Percentiles rank a stretch among this genome's conserved stretches.
Conservation (phyloP, 2,797 vertebrate species). For the Paratrypauchen microcephalus region DNA sequence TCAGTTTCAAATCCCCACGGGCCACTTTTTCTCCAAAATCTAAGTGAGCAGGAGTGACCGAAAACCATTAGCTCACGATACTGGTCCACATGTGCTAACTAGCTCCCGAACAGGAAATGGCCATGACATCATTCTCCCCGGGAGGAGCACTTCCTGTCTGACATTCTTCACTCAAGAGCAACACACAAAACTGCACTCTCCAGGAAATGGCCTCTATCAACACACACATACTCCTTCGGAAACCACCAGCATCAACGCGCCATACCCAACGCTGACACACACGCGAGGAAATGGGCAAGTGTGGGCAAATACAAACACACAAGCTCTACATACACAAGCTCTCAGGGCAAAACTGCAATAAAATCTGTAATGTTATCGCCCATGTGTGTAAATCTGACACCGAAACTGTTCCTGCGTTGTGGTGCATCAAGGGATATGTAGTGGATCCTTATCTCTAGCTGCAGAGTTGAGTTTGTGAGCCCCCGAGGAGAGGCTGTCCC, state of each 20-base stretch:
- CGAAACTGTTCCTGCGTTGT: conserved; percentile 10
- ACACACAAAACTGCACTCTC: conserved; percentile 53
- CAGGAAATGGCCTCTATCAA: conserved; percentile 78
- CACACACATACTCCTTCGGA: conserved; percentile 63
- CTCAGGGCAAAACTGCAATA: conserved; percentile 59
- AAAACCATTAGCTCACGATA: conserved; percentile 24
- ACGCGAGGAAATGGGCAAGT: conserved; percentile 72
- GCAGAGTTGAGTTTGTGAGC: conserved; percentile 44
- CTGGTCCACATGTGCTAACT: conserved; percentile 32
- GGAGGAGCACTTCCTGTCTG: conserved; percentile 79
- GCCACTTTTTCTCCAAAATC: neutral
- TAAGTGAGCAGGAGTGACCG: conserved; percentile 27
- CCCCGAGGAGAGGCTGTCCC: conserved; percentile 45
- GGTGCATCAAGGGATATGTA: conserved; percentile 41
- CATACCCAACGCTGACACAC: conserved; percentile 58
- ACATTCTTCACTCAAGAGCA: conserved; percentile 78
- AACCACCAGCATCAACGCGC: conserved; percentile 56
- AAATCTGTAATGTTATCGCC: conserved; percentile 65
- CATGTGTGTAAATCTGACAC: conserved; percentile 48
- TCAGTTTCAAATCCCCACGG: neutral
- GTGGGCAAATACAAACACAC: conserved; percentile 65
- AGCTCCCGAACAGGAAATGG: conserved; percentile 70
- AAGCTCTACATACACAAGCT: conserved; percentile 41
- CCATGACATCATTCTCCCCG: conserved; percentile 76
- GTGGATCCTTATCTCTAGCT: conserved; percentile 67